Base-by-base conservation (phyloP, 2,888 invertebrate genomes). In the Luffia ferchaultella region DNA sequence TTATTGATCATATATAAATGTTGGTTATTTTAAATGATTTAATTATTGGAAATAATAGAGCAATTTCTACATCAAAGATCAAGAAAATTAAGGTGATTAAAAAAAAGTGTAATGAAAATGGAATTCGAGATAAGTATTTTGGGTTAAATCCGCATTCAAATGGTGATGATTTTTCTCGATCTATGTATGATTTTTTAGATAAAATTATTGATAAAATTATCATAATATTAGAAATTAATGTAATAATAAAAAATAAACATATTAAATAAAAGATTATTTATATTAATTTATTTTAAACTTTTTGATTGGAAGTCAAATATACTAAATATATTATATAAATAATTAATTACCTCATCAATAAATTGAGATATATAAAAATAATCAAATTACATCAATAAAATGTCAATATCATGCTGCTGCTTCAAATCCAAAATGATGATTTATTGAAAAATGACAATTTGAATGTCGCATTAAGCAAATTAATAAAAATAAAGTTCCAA, bases 1-100 rank as follows among this genome's bases (percentile, higher is more conserved):
- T 64, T 68, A 65, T 69, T 55, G 54, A 58, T 72, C 68, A 73
- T 56, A 60, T 60, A 53, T 63, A 46, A 58, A 72, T 61, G 58
- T 72, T 73, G 57, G 62, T 61, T 64, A 65, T 48, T 60, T 67
- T 65, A 61, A 71, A 75, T 55, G 65, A 46, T 0, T 76, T 63
- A 60, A 88, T 86, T 68, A 88, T 73, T 0, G 89, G 89, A 0
- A 90, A 65, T 65, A 90, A 74, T 66, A 90, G 58, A 0, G 87
- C 85, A 75, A 90, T 88, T 87, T 90, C 90, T 54, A 90, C 85
- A 82, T 90, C 90, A 84, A 90, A 91, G 78, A 91, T 88, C 84
- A 90, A 73, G 67, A 90, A 90, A 77, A 91, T 87, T 67, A 90
- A 74, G 41, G 88, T 85, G 69, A 90, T 87, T 82, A 92, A 87